phyloP scores from a whole-genome alignment of 2,797 vertebrate species.

The Antrozous pallidus region DNA sequence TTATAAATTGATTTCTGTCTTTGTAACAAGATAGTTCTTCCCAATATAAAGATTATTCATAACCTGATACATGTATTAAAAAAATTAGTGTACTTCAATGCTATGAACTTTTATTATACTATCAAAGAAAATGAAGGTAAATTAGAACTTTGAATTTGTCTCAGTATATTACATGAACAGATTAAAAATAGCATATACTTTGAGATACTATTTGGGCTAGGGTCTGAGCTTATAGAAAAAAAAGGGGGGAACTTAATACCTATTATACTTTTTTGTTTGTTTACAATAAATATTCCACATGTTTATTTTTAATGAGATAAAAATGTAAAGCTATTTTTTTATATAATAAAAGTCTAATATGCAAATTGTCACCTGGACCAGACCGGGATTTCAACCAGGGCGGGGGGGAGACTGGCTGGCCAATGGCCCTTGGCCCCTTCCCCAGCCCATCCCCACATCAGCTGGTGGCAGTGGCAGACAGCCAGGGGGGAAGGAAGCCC shows the following conservation, averaged over 20 bases:
- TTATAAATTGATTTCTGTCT: background rate
- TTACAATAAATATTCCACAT: background rate
- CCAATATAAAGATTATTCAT: background rate
- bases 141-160: background rate
- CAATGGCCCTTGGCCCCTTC: too few species aligned
- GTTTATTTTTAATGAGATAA: background rate
- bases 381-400: too few species aligned
- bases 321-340: background rate
- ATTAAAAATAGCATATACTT: background rate
- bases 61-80: background rate
- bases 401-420: too few species aligned
- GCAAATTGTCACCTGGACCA: too few species aligned
- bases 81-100: background rate
- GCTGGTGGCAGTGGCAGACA: too few species aligned
- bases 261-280: background rate
- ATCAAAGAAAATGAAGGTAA: background rate
- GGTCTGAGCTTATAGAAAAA: background rate
- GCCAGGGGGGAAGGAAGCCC: too few species aligned
- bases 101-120: background rate
- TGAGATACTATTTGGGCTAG: background rate
- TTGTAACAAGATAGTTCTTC: background rate
- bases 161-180: background rate
- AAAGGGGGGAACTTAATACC: background rate
- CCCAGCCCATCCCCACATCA: rapidly evolving
- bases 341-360: too few species aligned